Conservation (phyloP, 2,888 invertebrate species). For the Leucoptera coffeella region DNA sequence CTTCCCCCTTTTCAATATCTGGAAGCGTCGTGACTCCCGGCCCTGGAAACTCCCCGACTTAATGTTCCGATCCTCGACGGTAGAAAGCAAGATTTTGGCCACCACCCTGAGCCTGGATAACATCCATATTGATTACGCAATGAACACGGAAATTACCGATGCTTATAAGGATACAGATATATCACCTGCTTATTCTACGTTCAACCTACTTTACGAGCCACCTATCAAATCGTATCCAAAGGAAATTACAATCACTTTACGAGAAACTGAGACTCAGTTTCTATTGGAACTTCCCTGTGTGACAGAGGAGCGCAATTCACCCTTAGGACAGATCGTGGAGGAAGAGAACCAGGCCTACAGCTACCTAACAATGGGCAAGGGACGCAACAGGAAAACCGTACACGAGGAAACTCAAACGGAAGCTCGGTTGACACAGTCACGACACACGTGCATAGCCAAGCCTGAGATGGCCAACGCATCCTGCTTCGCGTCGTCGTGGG, state of each 20-base stretch:
- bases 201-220: constrained; percentile 22
- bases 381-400: constrained; percentile 59
- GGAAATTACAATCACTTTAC: constrained; percentile 56
- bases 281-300: constrained; percentile 60
- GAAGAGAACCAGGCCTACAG: constrained; percentile 62
- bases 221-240: constrained; percentile 38
- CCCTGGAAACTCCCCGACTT: no score
- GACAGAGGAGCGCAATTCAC: constrained; percentile 54
- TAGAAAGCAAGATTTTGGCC: no score
- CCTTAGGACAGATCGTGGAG: constrained; percentile 51
- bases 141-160: constrained; percentile 28
- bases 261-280: constrained; percentile 60
- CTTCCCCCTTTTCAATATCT: no score
- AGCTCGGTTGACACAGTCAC: constrained; percentile 53
- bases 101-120: constrained; percentile 47
- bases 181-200: constrained; percentile 32
- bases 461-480: constrained; percentile 49
- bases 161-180: constrained; percentile 14
- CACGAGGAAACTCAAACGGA: constrained; percentile 67
- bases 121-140: constrained; percentile 42
- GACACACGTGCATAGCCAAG: constrained; percentile 55
- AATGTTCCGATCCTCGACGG: no score
- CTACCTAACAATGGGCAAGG: constrained; percentile 61
- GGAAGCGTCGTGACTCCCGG: no score
- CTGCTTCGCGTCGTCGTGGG: constrained; percentile 69